phyloP scores from a whole-genome alignment of 2,113 vertebrate species.

The Elephantulus edwardii region DNA sequence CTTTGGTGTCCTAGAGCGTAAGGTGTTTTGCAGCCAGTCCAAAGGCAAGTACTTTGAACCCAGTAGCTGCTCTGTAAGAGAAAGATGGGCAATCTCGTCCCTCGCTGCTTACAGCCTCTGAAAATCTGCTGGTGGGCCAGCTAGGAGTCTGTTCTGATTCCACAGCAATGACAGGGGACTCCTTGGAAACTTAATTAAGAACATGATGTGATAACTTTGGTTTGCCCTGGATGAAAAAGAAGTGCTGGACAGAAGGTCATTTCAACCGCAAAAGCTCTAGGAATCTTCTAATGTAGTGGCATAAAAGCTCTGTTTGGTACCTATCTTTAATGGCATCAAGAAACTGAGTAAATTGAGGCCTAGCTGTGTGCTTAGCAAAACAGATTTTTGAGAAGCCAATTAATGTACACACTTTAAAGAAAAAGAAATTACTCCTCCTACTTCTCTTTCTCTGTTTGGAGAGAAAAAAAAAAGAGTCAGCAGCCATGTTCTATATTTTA shows the following conservation, averaged over 20 bases:
- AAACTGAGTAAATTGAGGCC: not conserved
- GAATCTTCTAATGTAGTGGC: not conserved
- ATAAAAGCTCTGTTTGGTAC: not conserved
- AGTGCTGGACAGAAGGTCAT: not conserved
- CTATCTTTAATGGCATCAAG: not conserved
- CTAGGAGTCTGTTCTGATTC: too few relatives aligned
- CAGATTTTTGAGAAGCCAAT: not conserved
- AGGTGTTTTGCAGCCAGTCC: too few relatives aligned
- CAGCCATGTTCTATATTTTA: slow-evolving; percentile 16
- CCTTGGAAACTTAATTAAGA: too few relatives aligned
- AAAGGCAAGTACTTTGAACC: too few relatives aligned
- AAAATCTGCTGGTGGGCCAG: too few relatives aligned
- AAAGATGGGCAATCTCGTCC: too few relatives aligned
- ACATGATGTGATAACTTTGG: not conserved
- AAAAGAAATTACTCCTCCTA: not conserved
- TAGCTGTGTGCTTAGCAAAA: not conserved
- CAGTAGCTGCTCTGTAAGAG: too few relatives aligned
- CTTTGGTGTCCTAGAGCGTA: too few relatives aligned
- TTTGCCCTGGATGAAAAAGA: not conserved
- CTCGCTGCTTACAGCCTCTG: too few relatives aligned
- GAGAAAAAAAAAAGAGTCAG: slow-evolving; percentile 29
- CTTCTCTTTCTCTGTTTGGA: not conserved
- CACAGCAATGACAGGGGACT: too few relatives aligned
- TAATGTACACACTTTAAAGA: not conserved
- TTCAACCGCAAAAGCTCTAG: not conserved